phyloP scores from a whole-genome alignment of 2,797 vertebrate species.

The Neosilurus mollespiculum region DNA sequence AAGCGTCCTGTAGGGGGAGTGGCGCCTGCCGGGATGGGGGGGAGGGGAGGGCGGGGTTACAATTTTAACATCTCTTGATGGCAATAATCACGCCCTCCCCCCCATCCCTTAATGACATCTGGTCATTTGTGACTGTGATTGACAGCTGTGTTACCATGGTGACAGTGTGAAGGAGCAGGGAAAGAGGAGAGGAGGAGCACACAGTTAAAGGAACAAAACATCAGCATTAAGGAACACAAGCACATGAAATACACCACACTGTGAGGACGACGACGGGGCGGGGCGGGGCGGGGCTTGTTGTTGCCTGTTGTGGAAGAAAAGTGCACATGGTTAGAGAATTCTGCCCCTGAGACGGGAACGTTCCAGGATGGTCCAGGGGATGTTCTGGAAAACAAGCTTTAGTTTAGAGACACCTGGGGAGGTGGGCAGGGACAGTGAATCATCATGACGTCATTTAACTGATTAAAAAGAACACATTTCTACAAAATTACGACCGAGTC shows the following conservation, averaged over 20 bases:
- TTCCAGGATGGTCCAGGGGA: background rate
- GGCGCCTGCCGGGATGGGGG: slow-evolving; percentile 80
- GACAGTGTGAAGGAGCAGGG: slow-evolving; percentile 59
- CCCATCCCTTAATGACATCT: slow-evolving; percentile 7
- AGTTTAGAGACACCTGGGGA: background rate
- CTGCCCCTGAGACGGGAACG: too few species aligned
- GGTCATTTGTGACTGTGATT: slow-evolving; percentile 5
- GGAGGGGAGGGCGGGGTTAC: slow-evolving; percentile 57
- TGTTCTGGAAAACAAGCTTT: background rate
- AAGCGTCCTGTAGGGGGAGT: slow-evolving; percentile 98
- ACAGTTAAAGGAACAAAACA: slow-evolving; percentile 55
- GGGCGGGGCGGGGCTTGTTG: background rate
- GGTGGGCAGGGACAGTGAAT: background rate
- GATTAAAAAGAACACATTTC: background rate
- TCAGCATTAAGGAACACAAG: slow-evolving; percentile 48
- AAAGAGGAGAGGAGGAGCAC: slow-evolving; percentile 53
- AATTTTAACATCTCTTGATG: slow-evolving; percentile 51
- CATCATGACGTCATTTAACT: background rate
- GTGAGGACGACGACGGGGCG: background rate
- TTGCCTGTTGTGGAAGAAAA: slow-evolving; percentile 43
- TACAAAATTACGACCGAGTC: background rate
- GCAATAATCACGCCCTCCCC: slow-evolving; percentile 31
- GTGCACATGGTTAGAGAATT: slow-evolving; percentile 1
- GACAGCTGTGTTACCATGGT: slow-evolving; percentile 59
- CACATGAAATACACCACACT: slow-evolving; percentile 37